These are phyloP conservation scores for Colletes collaris DNA, from an alignment of 2,888 invertebrate genomes.

Conservation along the genomic window DNA sequence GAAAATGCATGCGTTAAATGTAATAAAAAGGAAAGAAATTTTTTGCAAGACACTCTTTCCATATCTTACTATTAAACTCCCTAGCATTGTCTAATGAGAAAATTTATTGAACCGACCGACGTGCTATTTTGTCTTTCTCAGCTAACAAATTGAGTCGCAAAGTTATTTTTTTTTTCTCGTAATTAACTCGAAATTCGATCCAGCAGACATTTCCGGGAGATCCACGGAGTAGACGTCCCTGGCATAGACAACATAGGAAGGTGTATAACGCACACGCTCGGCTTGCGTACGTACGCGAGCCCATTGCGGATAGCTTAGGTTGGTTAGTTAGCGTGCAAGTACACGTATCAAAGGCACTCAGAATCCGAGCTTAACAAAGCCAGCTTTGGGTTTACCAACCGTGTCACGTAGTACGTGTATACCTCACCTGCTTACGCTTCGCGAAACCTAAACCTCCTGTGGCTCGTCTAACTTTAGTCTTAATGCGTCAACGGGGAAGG, in stretches of 20 bases:
- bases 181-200: too few relatives aligned
- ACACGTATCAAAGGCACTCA: slow-evolving; percentile 84
- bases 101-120: too few relatives aligned
- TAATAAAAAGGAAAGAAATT: too few relatives aligned
- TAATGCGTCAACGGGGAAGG: slow-evolving; percentile 77
- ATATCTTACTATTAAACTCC: too few relatives aligned
- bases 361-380: slow-evolving; percentile 83
- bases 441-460: slow-evolving; percentile 75
- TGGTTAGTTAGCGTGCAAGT: slow-evolving; percentile 84
- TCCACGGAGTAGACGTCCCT: slow-evolving; percentile 47
- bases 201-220: not conserved
- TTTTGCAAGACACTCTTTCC: too few relatives aligned
- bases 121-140: too few relatives aligned
- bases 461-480: slow-evolving; percentile 78
- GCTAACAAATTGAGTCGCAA: too few relatives aligned
- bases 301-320: slow-evolving; percentile 80
- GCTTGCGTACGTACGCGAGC: slow-evolving; percentile 41
- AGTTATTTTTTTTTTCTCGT: too few relatives aligned
- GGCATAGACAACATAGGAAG: slow-evolving; percentile 31
- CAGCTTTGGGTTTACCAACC: slow-evolving; percentile 82
- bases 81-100: too few relatives aligned
- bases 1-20: too few relatives aligned
- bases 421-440: slow-evolving; percentile 81
- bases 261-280: slow-evolving; percentile 33
- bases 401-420: slow-evolving; percentile 82